Evolutionary conservation across 2,888 invertebrate species (phyloP).

Genomic region (Helleia helle): DNA sequence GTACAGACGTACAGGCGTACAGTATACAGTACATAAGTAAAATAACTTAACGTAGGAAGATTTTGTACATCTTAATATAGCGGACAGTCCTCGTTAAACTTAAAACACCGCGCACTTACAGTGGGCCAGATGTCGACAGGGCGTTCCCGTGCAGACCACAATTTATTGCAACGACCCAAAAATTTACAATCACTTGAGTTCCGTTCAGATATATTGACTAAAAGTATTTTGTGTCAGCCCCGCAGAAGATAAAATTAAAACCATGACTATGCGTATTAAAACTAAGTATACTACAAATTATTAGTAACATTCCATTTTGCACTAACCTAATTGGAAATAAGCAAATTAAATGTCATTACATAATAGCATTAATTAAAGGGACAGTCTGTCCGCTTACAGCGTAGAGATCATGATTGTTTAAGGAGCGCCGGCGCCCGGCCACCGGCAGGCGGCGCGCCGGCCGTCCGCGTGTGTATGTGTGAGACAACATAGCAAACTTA

Average conservation of each 20-base stretch:
- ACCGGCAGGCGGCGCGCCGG: not conserved
- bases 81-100: not conserved
- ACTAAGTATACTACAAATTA: constrained; percentile 5
- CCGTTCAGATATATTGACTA: constrained; percentile 4
- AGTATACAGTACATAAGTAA: not conserved
- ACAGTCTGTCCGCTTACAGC: not conserved
- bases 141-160: constrained; percentile 42
- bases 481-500: not conserved
- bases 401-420: constrained; percentile 1
- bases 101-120: not conserved
- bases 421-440: not conserved
- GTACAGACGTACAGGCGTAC: not conserved
- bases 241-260: not conserved
- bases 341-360: constrained; percentile 4
- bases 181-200: constrained; percentile 27
- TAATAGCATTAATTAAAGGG: not conserved
- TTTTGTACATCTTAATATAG: constrained; percentile 17
- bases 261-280: not conserved
- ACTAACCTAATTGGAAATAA: constrained; percentile 1
- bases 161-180: constrained; percentile 72
- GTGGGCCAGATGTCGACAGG: constrained; percentile 21
- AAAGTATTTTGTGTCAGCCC: not conserved
- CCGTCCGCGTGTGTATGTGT: not conserved
- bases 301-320: constrained; percentile 8
- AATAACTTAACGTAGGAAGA: not conserved